Evolutionary conservation across 2,888 invertebrate genomes (phyloP).

Genomic region (Watsonalla cultraria): DNA sequence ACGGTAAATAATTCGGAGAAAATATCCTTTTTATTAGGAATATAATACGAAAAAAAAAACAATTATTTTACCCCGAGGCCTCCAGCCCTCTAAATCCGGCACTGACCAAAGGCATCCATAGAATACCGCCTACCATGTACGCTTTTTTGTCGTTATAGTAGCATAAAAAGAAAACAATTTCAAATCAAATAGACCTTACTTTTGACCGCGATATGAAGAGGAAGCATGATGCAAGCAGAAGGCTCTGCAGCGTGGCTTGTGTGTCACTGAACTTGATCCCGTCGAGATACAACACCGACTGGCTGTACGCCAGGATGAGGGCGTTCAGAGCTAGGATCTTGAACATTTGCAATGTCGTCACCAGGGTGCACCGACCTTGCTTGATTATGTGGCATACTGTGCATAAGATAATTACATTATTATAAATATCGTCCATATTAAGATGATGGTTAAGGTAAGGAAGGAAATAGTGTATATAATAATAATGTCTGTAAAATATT

Average conservation of each 20-base stretch:
- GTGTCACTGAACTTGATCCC: conserved; percentile 98
- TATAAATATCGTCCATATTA: neutral
- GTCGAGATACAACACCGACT: conserved; percentile 98
- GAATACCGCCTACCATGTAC: too few species aligned
- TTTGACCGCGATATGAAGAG: conserved; percentile 98
- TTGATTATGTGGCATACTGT: conserved; percentile 99
- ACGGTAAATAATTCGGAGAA: too few species aligned
- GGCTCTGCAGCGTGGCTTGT: conserved; percentile 98
- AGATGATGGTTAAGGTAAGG: too few species aligned
- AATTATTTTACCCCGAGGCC: too few species aligned
- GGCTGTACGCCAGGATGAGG: conserved; percentile 97
- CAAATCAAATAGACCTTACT: conserved; percentile 67
- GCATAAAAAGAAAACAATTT: too few species aligned
- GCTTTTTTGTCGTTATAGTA: too few species aligned
- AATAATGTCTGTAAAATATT: too few species aligned
- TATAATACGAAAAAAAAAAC: too few species aligned
- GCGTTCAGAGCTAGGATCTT: conserved; percentile 99
- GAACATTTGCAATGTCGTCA: conserved; percentile 99
- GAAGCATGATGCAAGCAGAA: conserved; percentile 97
- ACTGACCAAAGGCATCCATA: too few species aligned
- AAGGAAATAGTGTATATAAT: too few species aligned
- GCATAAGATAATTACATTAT: neutral
- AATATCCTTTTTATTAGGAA: too few species aligned
- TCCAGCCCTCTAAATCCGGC: too few species aligned
- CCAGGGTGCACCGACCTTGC: conserved; percentile 98